Conservation (phyloP, 2,113 vertebrate species). For the Pica pica region DNA sequence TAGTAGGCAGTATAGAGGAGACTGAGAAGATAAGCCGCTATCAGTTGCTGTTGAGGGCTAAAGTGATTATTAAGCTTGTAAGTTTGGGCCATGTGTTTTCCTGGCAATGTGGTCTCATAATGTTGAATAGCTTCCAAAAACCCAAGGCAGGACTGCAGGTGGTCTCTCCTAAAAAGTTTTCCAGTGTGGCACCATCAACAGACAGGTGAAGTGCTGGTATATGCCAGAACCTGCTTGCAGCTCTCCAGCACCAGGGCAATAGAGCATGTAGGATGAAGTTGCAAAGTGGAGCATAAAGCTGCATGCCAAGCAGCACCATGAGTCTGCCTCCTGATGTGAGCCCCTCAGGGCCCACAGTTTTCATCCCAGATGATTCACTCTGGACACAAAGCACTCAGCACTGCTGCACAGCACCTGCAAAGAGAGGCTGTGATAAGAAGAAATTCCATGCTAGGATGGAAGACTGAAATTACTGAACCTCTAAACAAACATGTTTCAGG, state of each 20-base stretch:
- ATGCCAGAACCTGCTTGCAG: background rate
- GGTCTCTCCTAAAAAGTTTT: conserved; percentile 21
- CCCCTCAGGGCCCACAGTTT: background rate
- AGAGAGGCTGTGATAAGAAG: background rate
- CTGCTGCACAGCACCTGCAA: background rate
- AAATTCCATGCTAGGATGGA: background rate
- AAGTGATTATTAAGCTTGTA: conserved; percentile 48
- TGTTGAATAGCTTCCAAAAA: conserved; percentile 37
- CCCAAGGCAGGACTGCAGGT: background rate
- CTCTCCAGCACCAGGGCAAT: background rate
- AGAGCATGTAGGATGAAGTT: background rate
- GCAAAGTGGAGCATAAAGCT: background rate
- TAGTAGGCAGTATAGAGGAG: conserved; percentile 40
- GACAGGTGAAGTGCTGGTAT: background rate
- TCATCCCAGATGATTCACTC: background rate
- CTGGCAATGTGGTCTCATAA: conserved; percentile 12
- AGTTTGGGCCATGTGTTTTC: conserved; percentile 44
- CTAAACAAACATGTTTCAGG: background rate
- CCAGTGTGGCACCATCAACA: background rate
- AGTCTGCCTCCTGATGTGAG: background rate
- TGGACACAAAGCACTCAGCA: background rate
- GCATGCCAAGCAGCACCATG: background rate
- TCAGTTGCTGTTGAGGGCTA: conserved; percentile 51
- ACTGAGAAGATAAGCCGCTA: conserved; percentile 60
- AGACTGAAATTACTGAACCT: background rate